phyloP scores from a whole-genome alignment of 2,113 vertebrate species.

The Merops nubicus region DNA sequence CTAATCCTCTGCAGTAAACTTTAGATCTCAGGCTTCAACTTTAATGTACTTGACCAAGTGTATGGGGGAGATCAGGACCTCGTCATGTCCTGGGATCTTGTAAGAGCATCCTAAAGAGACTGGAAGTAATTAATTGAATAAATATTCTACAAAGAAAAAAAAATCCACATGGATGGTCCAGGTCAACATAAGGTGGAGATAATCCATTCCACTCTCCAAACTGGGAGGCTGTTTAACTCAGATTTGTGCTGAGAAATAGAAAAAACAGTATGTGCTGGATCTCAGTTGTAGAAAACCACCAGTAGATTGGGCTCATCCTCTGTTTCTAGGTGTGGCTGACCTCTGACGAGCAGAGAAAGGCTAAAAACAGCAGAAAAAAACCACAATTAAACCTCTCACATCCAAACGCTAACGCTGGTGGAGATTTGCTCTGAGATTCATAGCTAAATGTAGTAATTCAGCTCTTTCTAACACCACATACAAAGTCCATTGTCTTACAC shows the following conservation, averaged over 20 bases:
- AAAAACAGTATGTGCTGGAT: background rate
- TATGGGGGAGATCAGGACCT: background rate
- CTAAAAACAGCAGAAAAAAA: background rate
- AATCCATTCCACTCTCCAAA: background rate
- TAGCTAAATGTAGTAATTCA: background rate
- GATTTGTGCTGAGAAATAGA: background rate
- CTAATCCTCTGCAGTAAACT: background rate
- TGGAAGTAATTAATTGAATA: background rate
- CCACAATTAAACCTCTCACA: background rate
- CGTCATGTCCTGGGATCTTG: background rate
- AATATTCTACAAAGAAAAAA: background rate
- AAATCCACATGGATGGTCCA: background rate
- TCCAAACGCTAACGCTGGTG: background rate
- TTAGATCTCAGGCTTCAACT: background rate
- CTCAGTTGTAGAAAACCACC: background rate
- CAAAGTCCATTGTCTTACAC: background rate
- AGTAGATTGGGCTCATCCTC: background rate
- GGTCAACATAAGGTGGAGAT: background rate
- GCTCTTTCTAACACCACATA: background rate
- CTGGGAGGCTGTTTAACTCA: background rate
- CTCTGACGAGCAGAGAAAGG: background rate
- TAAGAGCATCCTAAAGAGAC: background rate
- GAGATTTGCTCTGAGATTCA: background rate
- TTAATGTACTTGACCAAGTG: background rate
- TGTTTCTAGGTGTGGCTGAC: background rate